These are phyloP conservation scores for Drosophila ustulata DNA, from an alignment of 2,888 invertebrate species.

Conservation along the genomic window DNA sequence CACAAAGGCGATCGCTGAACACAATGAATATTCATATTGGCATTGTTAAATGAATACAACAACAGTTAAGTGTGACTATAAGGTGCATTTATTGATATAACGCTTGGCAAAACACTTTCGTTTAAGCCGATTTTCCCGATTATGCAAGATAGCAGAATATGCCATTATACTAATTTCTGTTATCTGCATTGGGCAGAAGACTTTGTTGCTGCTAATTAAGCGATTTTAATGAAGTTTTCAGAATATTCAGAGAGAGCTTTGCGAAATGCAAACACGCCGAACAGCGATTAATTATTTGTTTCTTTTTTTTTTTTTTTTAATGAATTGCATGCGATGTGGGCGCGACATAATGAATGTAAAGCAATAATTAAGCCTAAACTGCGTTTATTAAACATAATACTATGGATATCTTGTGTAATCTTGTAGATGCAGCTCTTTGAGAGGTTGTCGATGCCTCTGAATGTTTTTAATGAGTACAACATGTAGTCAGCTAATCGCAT, in stretches of 20 bases:
- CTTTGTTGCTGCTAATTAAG: neutral
- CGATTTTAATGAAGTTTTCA: neutral
- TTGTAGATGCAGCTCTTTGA: neutral
- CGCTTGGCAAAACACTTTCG: slow-evolving; percentile 4
- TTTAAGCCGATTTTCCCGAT: too few species aligned
- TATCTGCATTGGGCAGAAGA: too few species aligned
- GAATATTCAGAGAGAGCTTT: too few species aligned
- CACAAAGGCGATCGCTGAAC: slow-evolving; percentile 8
- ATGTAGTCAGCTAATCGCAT: neutral
- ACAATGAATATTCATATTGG: slow-evolving; percentile 30
- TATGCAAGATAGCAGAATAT: too few species aligned
- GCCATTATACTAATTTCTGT: too few species aligned
- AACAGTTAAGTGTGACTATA: slow-evolving; percentile 9
- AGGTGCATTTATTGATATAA: slow-evolving; percentile 27
- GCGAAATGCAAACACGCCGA: neutral
- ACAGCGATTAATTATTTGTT: slow-evolving; percentile 1
- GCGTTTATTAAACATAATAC: neutral
- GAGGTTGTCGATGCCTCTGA: neutral
- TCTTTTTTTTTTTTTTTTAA: neutral
- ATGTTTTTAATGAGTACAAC: neutral
- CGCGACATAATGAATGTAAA: slow-evolving; percentile 1
- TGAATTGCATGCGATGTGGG: neutral
- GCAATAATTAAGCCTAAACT: neutral
- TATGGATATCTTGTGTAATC: neutral
- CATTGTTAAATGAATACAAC: slow-evolving; percentile 18